Evolutionary conservation across 2,113 vertebrate species (phyloP), one percentile per base, ranked within the genome.

Genomic region (Thalassoma bifasciatum): DNA sequence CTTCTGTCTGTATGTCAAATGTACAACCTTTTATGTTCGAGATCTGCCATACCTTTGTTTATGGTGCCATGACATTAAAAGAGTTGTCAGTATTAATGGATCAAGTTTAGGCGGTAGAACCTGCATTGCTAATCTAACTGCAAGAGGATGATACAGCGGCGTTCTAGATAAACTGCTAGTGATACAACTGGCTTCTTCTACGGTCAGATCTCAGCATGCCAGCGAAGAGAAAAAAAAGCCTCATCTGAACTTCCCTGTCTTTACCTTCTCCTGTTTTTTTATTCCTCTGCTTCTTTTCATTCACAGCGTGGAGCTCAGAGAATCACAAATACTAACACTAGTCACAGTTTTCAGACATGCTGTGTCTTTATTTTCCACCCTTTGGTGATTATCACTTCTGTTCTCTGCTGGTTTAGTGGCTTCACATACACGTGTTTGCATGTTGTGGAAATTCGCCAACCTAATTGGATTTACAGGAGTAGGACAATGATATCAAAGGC

Each of bases 71-170:
- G 30, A 4, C 6, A 30, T 30, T 30, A 30, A 4, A 30, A 6
- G 30, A 30, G 30, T 30, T 30, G 30, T 30, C 30, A 30, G 30
- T 4, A 30, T 30, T 30, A 6, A 30, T 30, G 30, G 30, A 30
- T 30, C 3, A 3, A 30, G 30, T n/a, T n/a, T n/a, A n/a, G 65
- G 37, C 50, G 61, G 24, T 22, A 70, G 46, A 73, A 38, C 38
- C 58, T 57, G 60, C 54, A 60, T 66, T 64, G 56, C 62, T 76
- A 66, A 76, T 79, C 56, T 70, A 49, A 10, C 14, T 40, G 4
- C 56, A 34, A 47, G 73, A 68, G 57, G 12, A 24, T 36, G 51
- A 52, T 52, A 34, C 8, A 7, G 23, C 40, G 51, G 57, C 68
- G 52, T 50, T 80, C 61, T 75, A 70, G 56, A 72, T 50, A 59